phyloP scores from a whole-genome alignment of 2,113 vertebrate genomes.

The Carlito syrichta region DNA sequence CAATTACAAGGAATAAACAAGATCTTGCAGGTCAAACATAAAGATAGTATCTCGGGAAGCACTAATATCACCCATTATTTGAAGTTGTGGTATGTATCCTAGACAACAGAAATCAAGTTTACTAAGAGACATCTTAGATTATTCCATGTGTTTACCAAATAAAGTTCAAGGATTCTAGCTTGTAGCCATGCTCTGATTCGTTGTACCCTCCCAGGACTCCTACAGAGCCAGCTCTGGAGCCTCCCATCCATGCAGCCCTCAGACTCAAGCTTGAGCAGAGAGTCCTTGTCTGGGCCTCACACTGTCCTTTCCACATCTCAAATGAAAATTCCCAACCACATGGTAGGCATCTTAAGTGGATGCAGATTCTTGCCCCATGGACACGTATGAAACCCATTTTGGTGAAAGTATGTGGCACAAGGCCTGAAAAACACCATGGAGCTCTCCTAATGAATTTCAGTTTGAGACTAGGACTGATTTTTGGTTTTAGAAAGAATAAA shows the following conservation, averaged over 20 bases:
- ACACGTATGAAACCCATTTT: neutral
- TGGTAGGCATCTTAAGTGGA: slow-evolving; percentile 26
- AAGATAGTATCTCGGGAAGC: neutral
- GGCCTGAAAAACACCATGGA: neutral
- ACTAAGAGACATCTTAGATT: neutral
- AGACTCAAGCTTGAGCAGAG: neutral
- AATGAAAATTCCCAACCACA: slow-evolving; percentile 36
- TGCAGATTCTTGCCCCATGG: neutral
- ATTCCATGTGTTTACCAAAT: neutral
- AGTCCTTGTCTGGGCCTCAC: neutral
- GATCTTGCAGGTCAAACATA: neutral
- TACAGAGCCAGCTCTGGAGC: neutral
- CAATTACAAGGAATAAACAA: neutral
- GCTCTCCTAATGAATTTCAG: slow-evolving; percentile 17
- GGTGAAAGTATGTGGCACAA: neutral
- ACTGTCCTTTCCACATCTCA: slow-evolving; percentile 3
- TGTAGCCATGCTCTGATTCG: neutral
- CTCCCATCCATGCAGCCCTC: neutral
- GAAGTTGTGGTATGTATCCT: neutral
- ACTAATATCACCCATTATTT: neutral
- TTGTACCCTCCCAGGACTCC: neutral
- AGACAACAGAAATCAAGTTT: neutral
- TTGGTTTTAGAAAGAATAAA: slow-evolving; percentile 40
- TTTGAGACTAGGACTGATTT: neutral
- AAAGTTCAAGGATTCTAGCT: neutral